phyloP scores from a whole-genome alignment of 2,797 vertebrate genomes.

The Lithobates sylvaticus region DNA sequence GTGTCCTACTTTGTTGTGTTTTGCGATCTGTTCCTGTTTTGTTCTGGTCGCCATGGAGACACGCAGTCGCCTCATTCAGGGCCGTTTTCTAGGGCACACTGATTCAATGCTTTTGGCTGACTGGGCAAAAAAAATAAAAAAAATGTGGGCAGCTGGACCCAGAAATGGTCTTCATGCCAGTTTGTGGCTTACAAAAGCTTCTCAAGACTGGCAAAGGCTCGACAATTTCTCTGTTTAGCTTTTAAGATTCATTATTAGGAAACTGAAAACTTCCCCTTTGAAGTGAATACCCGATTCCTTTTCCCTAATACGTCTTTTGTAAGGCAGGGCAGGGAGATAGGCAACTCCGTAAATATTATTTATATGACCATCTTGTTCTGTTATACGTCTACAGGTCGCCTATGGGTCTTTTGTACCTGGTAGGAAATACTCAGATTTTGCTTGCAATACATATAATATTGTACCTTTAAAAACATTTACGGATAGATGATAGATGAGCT shows the following conservation, averaged over 20 bases:
- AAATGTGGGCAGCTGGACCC: slow-evolving; percentile 14
- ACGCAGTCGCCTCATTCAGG: slow-evolving; percentile 1
- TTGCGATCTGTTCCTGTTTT: slow-evolving; percentile 16
- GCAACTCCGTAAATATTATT: too few species aligned
- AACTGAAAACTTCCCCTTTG: background rate
- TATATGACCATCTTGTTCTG: too few species aligned
- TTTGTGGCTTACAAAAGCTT: background rate
- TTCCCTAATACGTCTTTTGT: too few species aligned
- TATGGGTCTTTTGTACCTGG: too few species aligned
- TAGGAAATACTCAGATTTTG: too few species aligned
- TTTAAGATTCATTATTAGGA: background rate
- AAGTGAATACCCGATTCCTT: background rate
- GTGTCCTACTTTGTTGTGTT: slow-evolving; percentile 13
- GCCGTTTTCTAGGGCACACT: slow-evolving; percentile 25
- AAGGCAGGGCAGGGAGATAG: too few species aligned
- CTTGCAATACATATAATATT: too few species aligned
- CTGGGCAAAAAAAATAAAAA: slow-evolving; percentile 6
- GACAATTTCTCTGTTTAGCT: background rate
- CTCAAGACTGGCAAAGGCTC: background rate
- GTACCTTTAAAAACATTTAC: too few species aligned
- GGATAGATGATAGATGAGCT: too few species aligned
- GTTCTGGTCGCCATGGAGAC: slow-evolving; percentile 30
- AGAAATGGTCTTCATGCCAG: background rate
- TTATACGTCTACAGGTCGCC: too few species aligned
- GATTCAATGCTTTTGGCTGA: slow-evolving; percentile 46